phyloP scores from a whole-genome alignment of 2,797 vertebrate species.

The Characodon lateralis region DNA sequence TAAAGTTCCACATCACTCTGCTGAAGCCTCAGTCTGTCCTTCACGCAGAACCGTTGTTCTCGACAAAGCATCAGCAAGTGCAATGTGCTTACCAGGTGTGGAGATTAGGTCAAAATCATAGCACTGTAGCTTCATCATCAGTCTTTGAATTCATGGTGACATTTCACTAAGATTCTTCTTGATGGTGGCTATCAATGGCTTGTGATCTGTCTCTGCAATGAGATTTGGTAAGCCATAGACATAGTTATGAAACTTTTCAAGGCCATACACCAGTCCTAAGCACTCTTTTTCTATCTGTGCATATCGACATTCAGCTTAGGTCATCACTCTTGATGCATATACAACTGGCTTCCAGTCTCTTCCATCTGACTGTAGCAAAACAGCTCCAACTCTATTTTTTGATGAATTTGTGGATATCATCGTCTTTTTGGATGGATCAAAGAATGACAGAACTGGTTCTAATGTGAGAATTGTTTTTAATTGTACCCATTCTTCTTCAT shows the following conservation, averaged over 20 bases:
- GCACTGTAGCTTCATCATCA: slow-evolving; percentile 1
- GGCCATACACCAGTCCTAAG: slow-evolving; percentile 1
- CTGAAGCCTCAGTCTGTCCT: too few relatives aligned
- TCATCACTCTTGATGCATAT: neutral
- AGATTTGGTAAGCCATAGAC: neutral
- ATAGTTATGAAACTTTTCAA: slow-evolving; percentile 8
- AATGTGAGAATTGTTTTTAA: too few relatives aligned
- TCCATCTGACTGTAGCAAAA: neutral
- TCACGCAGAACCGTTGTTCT: too few relatives aligned
- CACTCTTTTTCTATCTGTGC: slow-evolving; percentile 15
- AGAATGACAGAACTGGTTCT: neutral
- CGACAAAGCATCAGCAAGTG: too few relatives aligned
- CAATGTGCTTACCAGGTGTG: neutral
- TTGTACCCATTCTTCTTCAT: slow-evolving; percentile 1
- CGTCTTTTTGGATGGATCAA: slow-evolving; percentile 5
- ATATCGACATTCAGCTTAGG: neutral
- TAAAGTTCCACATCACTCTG: neutral
- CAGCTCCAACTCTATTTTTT: neutral
- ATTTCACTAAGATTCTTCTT: slow-evolving; percentile 14
- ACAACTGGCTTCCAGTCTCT: neutral
- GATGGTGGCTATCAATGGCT: slow-evolving; percentile 3
- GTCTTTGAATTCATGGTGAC: neutral
- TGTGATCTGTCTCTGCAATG: slow-evolving; percentile 5
- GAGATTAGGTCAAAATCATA: neutral
- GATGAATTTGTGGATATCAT: neutral